Evolutionary conservation across 2,797 vertebrate species (phyloP).

Genomic region (Notamacropus eugenii): DNA sequence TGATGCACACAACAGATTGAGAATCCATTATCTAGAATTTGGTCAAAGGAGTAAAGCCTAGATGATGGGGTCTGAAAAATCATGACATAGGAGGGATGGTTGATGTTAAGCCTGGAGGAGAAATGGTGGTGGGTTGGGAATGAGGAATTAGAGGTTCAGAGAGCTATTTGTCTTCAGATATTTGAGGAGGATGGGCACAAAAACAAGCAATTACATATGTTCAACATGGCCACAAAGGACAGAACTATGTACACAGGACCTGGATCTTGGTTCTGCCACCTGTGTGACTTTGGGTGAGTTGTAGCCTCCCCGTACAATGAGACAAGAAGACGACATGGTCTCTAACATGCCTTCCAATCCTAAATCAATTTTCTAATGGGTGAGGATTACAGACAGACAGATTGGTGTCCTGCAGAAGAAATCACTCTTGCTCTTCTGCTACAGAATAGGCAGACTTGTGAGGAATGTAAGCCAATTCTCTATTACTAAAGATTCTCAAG

Average conservation of each 20-base stretch:
- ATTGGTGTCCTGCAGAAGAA: neutral
- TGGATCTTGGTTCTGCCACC: neutral
- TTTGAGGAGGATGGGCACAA: neutral
- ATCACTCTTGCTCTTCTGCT: neutral
- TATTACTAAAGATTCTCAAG: neutral
- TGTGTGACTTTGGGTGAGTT: neutral
- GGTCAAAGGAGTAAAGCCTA: neutral
- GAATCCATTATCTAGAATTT: neutral
- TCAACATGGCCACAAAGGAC: neutral
- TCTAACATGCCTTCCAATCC: neutral
- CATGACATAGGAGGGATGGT: neutral
- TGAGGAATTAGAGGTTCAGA: neutral
- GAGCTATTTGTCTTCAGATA: neutral
- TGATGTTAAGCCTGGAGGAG: neutral
- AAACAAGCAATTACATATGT: neutral
- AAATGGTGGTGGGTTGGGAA: neutral
- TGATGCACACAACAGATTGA: neutral
- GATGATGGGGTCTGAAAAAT: neutral
- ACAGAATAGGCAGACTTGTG: neutral
- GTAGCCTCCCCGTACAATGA: neutral
- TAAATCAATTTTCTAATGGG: neutral
- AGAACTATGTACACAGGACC: neutral
- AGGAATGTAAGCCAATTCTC: neutral
- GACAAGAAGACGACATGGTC: neutral
- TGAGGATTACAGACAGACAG: neutral